These are phyloP conservation scores for Camelus bactrianus DNA, from an alignment of 2,113 vertebrate species.

Conservation along the genomic window DNA sequence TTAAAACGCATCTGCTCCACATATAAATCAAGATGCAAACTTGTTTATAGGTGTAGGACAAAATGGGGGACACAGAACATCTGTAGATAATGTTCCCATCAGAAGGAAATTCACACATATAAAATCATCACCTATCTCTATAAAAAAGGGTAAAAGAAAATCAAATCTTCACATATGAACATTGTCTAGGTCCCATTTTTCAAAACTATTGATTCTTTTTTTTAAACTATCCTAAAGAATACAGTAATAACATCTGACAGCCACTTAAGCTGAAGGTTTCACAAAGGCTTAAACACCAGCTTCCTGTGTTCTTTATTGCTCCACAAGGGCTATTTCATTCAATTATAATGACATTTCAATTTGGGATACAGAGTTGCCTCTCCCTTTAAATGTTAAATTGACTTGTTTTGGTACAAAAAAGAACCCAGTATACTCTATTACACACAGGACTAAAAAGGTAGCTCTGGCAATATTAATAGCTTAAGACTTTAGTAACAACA, in stretches of 20 bases:
- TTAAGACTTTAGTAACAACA: constrained; percentile 66
- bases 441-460: constrained; percentile 69
- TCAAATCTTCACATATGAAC: constrained; percentile 13
- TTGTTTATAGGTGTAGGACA: constrained; percentile 42
- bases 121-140: constrained; percentile 20
- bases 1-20: constrained; percentile 53
- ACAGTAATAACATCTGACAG: constrained; percentile 65
- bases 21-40: constrained; percentile 26
- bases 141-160: constrained; percentile 43
- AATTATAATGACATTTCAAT: constrained; percentile 79
- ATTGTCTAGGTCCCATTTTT: constrained; percentile 40
- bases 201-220: constrained; percentile 62
- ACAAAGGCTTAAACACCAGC: constrained; percentile 52
- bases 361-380: constrained; percentile 69
- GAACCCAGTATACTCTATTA: constrained; percentile 57
- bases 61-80: background rate
- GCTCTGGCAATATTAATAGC: constrained; percentile 63
- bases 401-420: constrained; percentile 73
- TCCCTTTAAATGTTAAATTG: constrained; percentile 74
- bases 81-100: background rate
- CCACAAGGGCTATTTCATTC: constrained; percentile 72
- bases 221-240: constrained; percentile 52
- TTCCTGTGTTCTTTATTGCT: constrained; percentile 62
- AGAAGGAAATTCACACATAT: constrained; percentile 46
- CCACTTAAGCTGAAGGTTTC: constrained; percentile 60